Evolutionary conservation across 2,888 invertebrate species (phyloP).

Genomic region (Agrochola litura): DNA sequence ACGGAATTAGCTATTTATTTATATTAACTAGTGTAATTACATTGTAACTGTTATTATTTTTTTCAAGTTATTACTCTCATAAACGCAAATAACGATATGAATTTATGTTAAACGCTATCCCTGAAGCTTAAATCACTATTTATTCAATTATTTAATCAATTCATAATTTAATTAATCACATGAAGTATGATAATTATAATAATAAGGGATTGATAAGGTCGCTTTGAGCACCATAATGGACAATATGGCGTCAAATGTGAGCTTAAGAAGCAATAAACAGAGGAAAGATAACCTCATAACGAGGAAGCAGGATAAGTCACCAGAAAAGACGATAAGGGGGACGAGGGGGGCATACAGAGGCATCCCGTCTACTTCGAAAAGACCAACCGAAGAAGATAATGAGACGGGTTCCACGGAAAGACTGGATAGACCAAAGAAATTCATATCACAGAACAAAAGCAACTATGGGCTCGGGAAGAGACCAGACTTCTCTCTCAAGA

Average conservation of each 20-base stretch:
- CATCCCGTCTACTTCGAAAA: constrained; percentile 85
- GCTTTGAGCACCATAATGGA: constrained; percentile 80
- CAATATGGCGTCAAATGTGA: constrained; percentile 87
- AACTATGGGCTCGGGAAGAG: constrained; percentile 87
- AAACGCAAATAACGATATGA: constrained; percentile 62
- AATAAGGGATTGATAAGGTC: constrained; percentile 60
- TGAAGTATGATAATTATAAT: constrained; percentile 66
- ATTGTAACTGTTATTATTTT: constrained; percentile 72
- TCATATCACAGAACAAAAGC: constrained; percentile 86
- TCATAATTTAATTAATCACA: constrained; percentile 65
- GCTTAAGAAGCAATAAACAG: constrained; percentile 84
- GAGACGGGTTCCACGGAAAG: constrained; percentile 86
- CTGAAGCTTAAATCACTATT: constrained; percentile 72
- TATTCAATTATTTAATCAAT: constrained; percentile 71
- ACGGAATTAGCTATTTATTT: constrained; percentile 89
- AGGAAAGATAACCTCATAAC: constrained; percentile 89
- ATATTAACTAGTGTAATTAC: constrained; percentile 79
- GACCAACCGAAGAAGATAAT: constrained; percentile 81
- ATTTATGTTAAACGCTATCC: constrained; percentile 71
- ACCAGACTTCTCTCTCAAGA: constrained; percentile 88
- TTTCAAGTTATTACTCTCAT: constrained; percentile 63
- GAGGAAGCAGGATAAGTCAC: constrained; percentile 89
- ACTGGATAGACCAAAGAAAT: constrained; percentile 89
- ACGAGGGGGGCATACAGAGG: constrained; percentile 87
- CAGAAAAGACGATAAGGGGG: constrained; percentile 88